These are phyloP conservation scores for Anser cygnoides DNA, from an alignment of 2,113 vertebrate species.

Conservation along the genomic window DNA sequence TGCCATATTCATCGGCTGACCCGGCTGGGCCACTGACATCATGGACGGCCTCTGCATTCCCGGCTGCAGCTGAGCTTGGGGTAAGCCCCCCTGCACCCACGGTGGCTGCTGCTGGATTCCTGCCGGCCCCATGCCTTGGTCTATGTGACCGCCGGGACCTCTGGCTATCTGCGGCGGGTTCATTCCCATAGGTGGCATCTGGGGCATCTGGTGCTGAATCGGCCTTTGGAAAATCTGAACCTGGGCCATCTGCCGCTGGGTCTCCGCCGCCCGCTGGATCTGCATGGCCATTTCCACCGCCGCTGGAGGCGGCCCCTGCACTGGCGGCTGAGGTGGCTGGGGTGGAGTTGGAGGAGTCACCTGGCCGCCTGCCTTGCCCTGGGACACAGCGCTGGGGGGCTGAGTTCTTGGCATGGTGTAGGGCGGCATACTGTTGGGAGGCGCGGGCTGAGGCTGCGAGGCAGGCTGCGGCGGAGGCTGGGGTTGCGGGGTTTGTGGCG, in stretches of 20 bases:
- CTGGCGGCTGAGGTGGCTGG: conserved; percentile 72
- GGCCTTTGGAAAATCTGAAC: conserved; percentile 90
- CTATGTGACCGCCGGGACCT: conserved; percentile 79
- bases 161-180: conserved; percentile 82
- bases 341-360: conserved; percentile 80
- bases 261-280: conserved; percentile 94
- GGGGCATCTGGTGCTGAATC: conserved; percentile 87
- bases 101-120: conserved; percentile 81
- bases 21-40: conserved; percentile 89
- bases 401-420: conserved; percentile 79
- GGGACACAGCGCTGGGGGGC: conserved; percentile 74
- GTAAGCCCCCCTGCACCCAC: conserved; percentile 83
- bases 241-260: conserved; percentile 94
- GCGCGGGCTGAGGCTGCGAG: conserved; percentile 77
- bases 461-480: conserved; percentile 76
- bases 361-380: conserved; percentile 82
- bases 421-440: conserved; percentile 77
- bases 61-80: conserved; percentile 84
- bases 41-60: conserved; percentile 89
- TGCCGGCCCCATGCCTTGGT: conserved; percentile 80
- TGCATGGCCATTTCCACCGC: conserved; percentile 98
- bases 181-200: conserved; percentile 87
- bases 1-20: conserved; percentile 84
- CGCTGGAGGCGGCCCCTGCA: conserved; percentile 91
- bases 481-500: conserved; percentile 90